Conservation (phyloP, 2,888 invertebrate species). For the Apodemia duryi region DNA sequence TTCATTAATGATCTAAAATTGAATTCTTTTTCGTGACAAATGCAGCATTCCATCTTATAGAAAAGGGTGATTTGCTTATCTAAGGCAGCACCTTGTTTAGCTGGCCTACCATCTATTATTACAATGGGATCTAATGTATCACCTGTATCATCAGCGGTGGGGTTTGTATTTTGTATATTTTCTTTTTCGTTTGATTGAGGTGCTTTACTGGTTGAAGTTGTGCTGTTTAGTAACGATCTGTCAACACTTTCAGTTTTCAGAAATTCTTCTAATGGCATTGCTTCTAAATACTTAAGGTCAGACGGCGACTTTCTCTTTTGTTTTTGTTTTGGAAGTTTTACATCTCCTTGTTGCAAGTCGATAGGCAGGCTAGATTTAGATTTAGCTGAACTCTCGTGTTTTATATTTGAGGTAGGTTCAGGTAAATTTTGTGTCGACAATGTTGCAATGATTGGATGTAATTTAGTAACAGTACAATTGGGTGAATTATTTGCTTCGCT, state of each 20-base stretch:
- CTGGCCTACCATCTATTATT: constrained; percentile 61
- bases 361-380: constrained; percentile 33
- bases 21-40: constrained; percentile 66
- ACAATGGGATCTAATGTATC: constrained; percentile 58
- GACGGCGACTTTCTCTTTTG: constrained; percentile 51
- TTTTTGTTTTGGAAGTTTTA: constrained; percentile 40
- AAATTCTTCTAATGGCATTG: constrained; percentile 67
- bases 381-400: constrained; percentile 20
- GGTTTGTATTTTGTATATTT: constrained; percentile 31
- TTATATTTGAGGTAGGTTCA: constrained; percentile 28
- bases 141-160: constrained; percentile 32
- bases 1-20: constrained; percentile 68
- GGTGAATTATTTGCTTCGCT: constrained; percentile 44
- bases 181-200: constrained; percentile 26
- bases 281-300: constrained; percentile 62
- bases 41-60: constrained; percentile 74
- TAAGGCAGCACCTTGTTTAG: constrained; percentile 60
- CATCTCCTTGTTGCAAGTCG: constrained; percentile 58
- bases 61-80: constrained; percentile 69
- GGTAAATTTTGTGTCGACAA: constrained; percentile 42
- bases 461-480: constrained; percentile 34
- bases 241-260: constrained; percentile 58
- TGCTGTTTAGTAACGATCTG: constrained; percentile 47
- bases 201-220: constrained; percentile 32
- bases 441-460: constrained; percentile 43